Base-by-base conservation (phyloP, 2,113 vertebrate genomes). In the Herpetotheres cachinnans region DNA sequence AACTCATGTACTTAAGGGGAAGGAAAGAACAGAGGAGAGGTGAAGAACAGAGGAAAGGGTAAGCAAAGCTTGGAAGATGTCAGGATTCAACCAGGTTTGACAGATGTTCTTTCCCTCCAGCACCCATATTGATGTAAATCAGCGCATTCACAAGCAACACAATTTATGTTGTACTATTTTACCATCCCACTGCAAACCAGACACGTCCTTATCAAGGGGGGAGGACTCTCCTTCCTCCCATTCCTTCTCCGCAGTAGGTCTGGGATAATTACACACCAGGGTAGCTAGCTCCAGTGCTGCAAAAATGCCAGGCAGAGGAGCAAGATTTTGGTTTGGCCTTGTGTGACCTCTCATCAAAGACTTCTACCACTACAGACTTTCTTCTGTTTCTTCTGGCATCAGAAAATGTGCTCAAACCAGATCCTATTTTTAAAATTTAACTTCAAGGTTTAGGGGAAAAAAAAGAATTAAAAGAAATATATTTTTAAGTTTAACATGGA, bases 351-450 rank as follows among this genome's bases (percentile, higher is more conserved):
- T 44, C 67, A 18, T 81, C 83, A 58, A 52, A 91, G 73, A 7
- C 59, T 70, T 54, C 88, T 24, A 55, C 91, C 88, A 61, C 84
- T n/a, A 73, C 86, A 78, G 83, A 56, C 81, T 65, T 25, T 10
- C 91, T 89, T 82, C 80, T 91, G 93, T 90, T 89, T 86, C 85
- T 61, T 32, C 91, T 93, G 93, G 93, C 85, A 93, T 19, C 74
- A 36, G 54, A 5, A 82, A 56, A 54, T 2, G 29, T 8, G 47
- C 92, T 82, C 84, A 54, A 44, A 86, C 80, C 70, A 94, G 81
- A 32, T 13, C 32, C 77, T 36, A 79, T 67, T 74, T 95, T 85
- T 84, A 95, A 95, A 92, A 69, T 18, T 54, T 46, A 78, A 54
- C 46, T 85, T 59, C 34, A 62, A 47, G 70, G 63, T 81, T 93